A percentile compares a stretch with the other conserved stretches of the same genome.
These are phyloP conservation scores for Drosophila sp. DNA, from an alignment of 1,140 invertebrate genomes.

Conservation along the genomic window DNA sequence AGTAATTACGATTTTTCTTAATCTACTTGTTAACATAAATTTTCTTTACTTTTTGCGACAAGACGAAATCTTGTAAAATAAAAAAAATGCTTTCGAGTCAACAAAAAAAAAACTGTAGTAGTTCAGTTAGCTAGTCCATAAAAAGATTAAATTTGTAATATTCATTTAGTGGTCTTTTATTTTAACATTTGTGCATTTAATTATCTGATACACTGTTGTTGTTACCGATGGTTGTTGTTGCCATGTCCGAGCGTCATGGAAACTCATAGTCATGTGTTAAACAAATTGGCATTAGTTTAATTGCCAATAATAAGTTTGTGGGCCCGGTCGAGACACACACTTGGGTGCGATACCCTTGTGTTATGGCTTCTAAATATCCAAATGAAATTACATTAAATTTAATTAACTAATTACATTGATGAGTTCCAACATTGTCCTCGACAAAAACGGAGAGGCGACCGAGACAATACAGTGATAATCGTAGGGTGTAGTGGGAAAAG, in stretches of 20 bases:
- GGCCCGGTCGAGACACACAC: conserved; percentile 9
- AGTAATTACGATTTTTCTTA: too few relatives aligned
- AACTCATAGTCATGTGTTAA: conserved; percentile 26
- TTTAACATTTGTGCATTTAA: conserved; percentile 44
- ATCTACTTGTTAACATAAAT: too few relatives aligned
- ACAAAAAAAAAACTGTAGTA: too few relatives aligned
- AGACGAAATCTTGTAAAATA: too few relatives aligned
- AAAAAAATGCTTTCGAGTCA: too few relatives aligned
- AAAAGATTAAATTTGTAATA: background rate
- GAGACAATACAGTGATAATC: too few relatives aligned
- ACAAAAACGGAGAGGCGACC: background rate
- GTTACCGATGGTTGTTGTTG: conserved; percentile 3
- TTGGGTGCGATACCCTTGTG: background rate
- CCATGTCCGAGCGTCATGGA: background rate
- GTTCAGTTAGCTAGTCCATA: too few relatives aligned
- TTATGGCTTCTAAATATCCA: conserved; percentile 55
- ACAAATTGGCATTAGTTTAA: conserved; percentile 75
- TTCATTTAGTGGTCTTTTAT: conserved; percentile 32
- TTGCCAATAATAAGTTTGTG: conserved; percentile 60
- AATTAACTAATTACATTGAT: conserved; percentile 71
- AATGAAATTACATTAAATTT: conserved; percentile 70
- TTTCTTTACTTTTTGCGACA: too few relatives aligned
- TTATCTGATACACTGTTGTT: conserved; percentile 36
- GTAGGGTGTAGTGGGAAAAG: background rate
- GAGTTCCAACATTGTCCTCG: conserved; percentile 6